Conservation (phyloP, 2,888 invertebrate genomes). For the Drosophila histrio region DNA sequence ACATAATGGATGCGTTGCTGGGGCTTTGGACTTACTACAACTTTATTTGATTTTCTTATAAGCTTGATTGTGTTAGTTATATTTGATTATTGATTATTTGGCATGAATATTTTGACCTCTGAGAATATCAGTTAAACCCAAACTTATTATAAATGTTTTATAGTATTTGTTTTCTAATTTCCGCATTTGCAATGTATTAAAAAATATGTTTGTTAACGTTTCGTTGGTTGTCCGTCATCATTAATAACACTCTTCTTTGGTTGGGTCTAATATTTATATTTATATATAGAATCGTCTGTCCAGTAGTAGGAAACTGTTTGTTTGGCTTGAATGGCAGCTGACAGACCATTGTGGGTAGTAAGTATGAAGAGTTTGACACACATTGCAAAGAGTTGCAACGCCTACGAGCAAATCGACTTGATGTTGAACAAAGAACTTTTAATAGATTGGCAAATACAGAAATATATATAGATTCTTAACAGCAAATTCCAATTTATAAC, state of each 20-base stretch:
- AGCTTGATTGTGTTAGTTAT: no score
- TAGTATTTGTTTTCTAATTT: no score
- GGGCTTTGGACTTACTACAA: no score
- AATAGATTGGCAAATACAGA: background rate
- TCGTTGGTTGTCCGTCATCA: background rate
- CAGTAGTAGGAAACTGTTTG: background rate
- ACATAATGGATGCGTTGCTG: background rate
- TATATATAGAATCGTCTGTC: background rate
- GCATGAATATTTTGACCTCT: no score
- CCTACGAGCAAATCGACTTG: background rate
- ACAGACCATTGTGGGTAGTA: constrained; percentile 4
- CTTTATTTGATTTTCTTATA: no score
- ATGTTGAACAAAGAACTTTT: background rate
- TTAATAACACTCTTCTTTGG: background rate
- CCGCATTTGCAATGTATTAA: background rate
- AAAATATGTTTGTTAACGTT: background rate
- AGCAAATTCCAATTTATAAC: background rate
- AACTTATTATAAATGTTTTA: no score
- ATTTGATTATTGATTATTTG: no score
- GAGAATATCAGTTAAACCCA: no score
- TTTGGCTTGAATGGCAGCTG: constrained; percentile 16
- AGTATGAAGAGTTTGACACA: constrained; percentile 30
- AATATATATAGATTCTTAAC: background rate
- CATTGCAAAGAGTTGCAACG: background rate
- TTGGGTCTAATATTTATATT: constrained; percentile 1